These are phyloP conservation scores for Prunella strophiata DNA, from an alignment of 2,797 vertebrate genomes.

Conservation along the genomic window DNA sequence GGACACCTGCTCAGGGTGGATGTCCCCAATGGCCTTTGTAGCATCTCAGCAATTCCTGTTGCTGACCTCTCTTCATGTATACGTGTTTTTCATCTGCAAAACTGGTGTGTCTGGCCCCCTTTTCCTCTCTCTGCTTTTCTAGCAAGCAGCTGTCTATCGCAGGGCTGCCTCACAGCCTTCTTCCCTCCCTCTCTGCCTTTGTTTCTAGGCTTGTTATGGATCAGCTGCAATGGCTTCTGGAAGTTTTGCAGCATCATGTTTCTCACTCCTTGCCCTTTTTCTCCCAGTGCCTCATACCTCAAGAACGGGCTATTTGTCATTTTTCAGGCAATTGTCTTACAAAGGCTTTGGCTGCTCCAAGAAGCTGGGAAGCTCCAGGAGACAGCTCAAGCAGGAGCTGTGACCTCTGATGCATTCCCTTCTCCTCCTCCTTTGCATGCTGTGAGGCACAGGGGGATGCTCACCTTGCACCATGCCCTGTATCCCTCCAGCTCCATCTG, in stretches of 20 bases:
- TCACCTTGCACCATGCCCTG: neutral
- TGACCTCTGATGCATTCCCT: neutral
- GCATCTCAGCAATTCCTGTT: neutral
- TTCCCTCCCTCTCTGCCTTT: neutral
- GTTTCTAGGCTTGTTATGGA: neutral
- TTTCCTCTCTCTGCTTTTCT: neutral
- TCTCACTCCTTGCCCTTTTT: neutral
- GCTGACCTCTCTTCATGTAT: neutral
- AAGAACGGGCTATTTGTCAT: neutral
- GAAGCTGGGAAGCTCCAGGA: neutral
- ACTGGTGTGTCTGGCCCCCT: neutral
- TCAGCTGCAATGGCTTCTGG: neutral
- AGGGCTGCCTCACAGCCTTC: neutral
- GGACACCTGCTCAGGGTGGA: neutral
- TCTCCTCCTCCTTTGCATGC: neutral
- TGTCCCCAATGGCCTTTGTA: neutral
- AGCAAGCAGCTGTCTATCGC: neutral
- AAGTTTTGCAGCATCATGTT: neutral
- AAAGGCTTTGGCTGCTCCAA: neutral
- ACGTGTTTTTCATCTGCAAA: rapidly evolving
- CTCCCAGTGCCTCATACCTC: neutral
- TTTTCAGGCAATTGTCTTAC: neutral
- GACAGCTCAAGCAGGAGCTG: neutral
- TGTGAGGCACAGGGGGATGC: rapidly evolving
- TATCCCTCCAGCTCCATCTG: neutral